phyloP scores from a whole-genome alignment of 2,113 vertebrate species.

The Poicephalus meyeri region DNA sequence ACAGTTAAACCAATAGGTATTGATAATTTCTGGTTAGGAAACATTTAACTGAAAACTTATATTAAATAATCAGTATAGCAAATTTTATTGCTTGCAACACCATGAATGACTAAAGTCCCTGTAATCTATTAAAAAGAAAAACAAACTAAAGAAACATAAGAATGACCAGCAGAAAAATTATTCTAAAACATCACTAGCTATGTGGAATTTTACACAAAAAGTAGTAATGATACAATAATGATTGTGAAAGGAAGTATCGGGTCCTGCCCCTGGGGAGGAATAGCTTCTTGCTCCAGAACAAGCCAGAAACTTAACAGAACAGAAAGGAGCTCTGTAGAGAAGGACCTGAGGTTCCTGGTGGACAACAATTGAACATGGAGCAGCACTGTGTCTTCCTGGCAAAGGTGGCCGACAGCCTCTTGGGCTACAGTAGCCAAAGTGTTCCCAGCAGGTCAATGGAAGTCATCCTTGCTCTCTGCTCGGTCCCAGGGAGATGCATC shows the following conservation, averaged over 20 bases:
- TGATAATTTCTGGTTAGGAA: neutral
- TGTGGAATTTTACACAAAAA: neutral
- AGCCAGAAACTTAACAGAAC: neutral
- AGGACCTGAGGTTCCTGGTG: rapidly evolving
- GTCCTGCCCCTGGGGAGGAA: neutral
- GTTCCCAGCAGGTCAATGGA: neutral
- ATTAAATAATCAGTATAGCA: neutral
- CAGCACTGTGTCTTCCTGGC: neutral
- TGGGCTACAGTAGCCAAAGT: neutral
- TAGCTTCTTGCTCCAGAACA: neutral
- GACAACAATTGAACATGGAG: neutral
- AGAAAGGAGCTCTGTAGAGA: neutral
- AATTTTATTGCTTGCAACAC: neutral
- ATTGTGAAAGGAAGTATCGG: neutral
- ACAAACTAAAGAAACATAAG: neutral
- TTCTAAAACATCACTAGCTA: neutral
- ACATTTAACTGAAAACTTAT: neutral
- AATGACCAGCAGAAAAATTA: neutral
- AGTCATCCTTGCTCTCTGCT: neutral
- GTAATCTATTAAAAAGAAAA: neutral
- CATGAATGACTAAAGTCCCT: neutral
- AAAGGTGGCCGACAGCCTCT: neutral
- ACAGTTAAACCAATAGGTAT: neutral
- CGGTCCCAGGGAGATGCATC: neutral
- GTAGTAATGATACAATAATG: neutral